Evolutionary conservation across 2,797 vertebrate species (phyloP), one percentile per base, ranked within the genome.

Genomic region (Knipowitschia caucasica): DNA sequence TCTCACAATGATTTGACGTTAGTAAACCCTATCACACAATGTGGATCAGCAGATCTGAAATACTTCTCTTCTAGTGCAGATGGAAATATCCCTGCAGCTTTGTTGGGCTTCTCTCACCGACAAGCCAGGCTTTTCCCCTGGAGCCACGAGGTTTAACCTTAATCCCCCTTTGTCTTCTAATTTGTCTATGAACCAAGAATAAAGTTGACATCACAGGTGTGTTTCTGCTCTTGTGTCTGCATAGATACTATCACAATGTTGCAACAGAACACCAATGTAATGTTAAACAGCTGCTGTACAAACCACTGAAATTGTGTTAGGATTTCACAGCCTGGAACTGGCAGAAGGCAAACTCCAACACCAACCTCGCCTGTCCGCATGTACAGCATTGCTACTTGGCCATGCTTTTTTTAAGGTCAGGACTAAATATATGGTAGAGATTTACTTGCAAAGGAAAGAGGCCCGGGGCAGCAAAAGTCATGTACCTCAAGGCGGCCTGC

Each of bases 401-500:
- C 60, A 70, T 38, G 58, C 64, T 65, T 70, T 62, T 52, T 43
- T 14, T 43, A 24, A 50, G 50, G 44, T 29, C 35, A 58, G 50
- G 50, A 56, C 74, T 71, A 73, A 71, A 77, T 71, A 75, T 77
- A 78, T 64, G 60, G 56, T 56, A 65, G 58, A 61, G 64, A 69
- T 69, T 62, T 70, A 62, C 59, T 18, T 64, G 57, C 71, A 64
- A 73, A 64, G 71, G 67, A 78, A 67, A 64, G 58, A 18, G 57
- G 44, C 29, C 50, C 40, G 64, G 46, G 47, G 31, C 50, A 70
- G 43, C 66, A 7, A 50, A 56, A 38, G n/a, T 45, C 67, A 85
- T 87, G 86, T 83, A 82, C 64, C 75, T 89, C 40, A 88, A 88
- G 70, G 83, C 83, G 55, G 86, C 78, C 20, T 86, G 82, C 59